Evolutionary conservation across 2,797 vertebrate species (phyloP), one percentile per base, ranked within the genome.

Genomic region (Rachycentron canadum): DNA sequence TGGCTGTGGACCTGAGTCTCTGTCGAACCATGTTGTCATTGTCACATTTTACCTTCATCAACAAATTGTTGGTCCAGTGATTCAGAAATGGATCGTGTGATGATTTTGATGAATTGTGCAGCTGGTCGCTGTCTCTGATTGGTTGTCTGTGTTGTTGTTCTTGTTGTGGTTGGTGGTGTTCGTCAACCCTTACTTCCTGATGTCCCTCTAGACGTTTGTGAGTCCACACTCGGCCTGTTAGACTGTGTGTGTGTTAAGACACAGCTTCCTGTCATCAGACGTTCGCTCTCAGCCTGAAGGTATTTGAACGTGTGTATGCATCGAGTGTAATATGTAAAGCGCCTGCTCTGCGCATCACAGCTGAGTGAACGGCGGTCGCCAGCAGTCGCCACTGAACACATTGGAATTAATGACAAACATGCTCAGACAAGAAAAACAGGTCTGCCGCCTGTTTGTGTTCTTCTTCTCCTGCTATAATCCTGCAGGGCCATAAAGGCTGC

Each of bases 331-430:
- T 70, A 86, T 85, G 73, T 69, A 90, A 91, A 88, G 78, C 45
- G 43, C 66, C 13, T 45, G 45, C 55, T 81, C 40, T 0, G 1
- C 78, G 73, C 59, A 72, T 63, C 71, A 50, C n/a, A 73, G 68
- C 74, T 82, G 75, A 81, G 32, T 64, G 58, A 83, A 62, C 26
- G 21, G 26, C 60, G 72, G 73, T 78, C 68, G 1, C 55, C 82
- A 71, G 76, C 78, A 78, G 76, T 88, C 53, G 87, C 79, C 77
- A 83, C 76, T 84, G 43, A 89, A 85, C 86, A 78, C 66, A 81
- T 85, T 86, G 83, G 50, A 83, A 84, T 89, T 82, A 84, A 83
- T 85, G 78, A 82, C 73, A 84, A 80, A 86, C 79, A 69, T 69
- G 83, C 66, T 56, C 52, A 60, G 84, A 85, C 88, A 32, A 83